Percentiles rank a stretch among this genome's conserved stretches.
phyloP scores from a whole-genome alignment of 2,888 invertebrate species.

The Aspidiotus rigidus region DNA sequence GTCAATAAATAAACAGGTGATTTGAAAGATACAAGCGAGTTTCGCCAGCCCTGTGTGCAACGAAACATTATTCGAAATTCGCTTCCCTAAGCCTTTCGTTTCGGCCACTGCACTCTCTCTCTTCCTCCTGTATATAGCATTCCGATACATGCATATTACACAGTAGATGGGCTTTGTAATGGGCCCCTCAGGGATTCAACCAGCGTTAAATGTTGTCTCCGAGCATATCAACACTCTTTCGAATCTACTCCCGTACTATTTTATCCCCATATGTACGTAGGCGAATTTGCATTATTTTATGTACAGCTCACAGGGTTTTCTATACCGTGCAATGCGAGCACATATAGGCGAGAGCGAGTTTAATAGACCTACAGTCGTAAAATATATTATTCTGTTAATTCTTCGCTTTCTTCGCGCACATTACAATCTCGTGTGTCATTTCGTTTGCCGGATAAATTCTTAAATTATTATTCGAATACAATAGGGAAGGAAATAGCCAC shows the following conservation, averaged over 20 bases:
- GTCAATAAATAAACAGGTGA: conserved; percentile 18
- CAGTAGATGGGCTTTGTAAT: conserved; percentile 14
- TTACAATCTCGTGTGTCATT: too few relatives aligned
- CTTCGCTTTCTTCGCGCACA: too few relatives aligned
- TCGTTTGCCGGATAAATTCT: too few relatives aligned
- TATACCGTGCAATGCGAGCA: too few relatives aligned
- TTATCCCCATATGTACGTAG: neutral
- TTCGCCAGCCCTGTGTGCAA: too few relatives aligned
- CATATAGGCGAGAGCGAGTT: too few relatives aligned
- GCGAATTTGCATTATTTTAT: conserved; percentile 3
- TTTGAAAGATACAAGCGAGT: conserved; percentile 1
- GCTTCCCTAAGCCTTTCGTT: neutral
- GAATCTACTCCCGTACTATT: neutral
- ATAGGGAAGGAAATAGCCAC: too few relatives aligned
- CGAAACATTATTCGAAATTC: neutral
- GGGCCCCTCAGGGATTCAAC: conserved; percentile 15
- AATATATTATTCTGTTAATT: too few relatives aligned
- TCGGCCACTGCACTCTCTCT: neutral
- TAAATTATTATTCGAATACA: too few relatives aligned
- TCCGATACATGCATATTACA: conserved; percentile 5
- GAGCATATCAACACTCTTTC: conserved; percentile 13
- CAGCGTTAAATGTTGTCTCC: conserved; percentile 14
- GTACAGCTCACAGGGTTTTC: neutral
- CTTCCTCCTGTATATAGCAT: neutral
- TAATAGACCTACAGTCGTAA: too few relatives aligned